Percentiles rank a stretch among this genome's conserved stretches.
Conservation (phyloP, 2,888 invertebrate species). For the Serripes groenlandicus region DNA sequence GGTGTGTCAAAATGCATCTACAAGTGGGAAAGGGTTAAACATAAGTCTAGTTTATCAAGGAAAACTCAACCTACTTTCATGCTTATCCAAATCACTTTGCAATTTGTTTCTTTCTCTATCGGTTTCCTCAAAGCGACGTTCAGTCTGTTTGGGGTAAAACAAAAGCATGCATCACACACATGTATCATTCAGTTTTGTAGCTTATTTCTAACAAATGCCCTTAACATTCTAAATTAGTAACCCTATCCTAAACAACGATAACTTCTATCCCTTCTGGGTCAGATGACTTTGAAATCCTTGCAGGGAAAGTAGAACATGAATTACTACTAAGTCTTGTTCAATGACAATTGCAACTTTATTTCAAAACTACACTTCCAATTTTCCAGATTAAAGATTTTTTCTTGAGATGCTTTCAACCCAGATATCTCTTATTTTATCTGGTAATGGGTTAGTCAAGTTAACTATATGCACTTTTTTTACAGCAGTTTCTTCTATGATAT, state of each 20-base stretch:
- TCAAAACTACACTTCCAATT: too few species aligned
- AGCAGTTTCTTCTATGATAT: too few species aligned
- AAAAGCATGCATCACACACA: slow-evolving; percentile 10
- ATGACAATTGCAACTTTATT: too few species aligned
- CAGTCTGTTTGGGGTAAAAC: slow-evolving; percentile 63
- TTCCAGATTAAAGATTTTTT: too few species aligned
- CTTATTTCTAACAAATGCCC: neutral
- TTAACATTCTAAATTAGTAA: neutral
- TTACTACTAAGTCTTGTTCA: too few species aligned
- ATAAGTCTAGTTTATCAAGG: too few species aligned
- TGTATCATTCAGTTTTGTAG: neutral
- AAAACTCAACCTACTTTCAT: slow-evolving; percentile 53
- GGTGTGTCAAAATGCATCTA: neutral
- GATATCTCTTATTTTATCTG: too few species aligned
- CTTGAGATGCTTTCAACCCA: too few species aligned
- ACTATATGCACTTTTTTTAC: too few species aligned
- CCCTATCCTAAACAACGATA: neutral
- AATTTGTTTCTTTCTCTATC: slow-evolving; percentile 72
- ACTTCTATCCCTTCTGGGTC: neutral
- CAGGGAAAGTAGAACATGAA: neutral
- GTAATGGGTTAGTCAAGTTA: too few species aligned
- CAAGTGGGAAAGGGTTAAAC: too few species aligned
- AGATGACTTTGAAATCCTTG: neutral
- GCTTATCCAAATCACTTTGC: slow-evolving; percentile 65
- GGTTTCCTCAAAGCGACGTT: slow-evolving; percentile 71